Percentiles rank a stretch among this genome's conserved stretches.
phyloP scores from a whole-genome alignment of 2,797 vertebrate genomes.

The Carduelis carduelis region DNA sequence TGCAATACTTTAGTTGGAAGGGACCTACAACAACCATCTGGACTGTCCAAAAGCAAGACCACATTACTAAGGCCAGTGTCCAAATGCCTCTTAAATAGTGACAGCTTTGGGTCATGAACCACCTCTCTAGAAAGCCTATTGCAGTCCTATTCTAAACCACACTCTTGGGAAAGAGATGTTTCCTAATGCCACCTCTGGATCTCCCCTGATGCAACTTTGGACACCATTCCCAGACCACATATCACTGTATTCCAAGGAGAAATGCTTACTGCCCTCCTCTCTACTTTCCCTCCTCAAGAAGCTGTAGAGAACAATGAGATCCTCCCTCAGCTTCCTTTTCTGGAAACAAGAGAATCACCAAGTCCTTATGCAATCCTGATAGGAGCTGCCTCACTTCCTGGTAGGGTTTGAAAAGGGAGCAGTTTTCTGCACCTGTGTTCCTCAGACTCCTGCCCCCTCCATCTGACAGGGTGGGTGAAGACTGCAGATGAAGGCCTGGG shows the following conservation, averaged over 20 bases:
- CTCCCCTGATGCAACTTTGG: no score
- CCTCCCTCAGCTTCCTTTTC: not conserved
- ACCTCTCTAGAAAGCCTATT: not conserved
- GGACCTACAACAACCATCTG: not conserved
- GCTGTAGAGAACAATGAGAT: not conserved
- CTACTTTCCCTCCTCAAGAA: not conserved
- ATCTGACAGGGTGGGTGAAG: not conserved
- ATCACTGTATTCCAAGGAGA: not conserved
- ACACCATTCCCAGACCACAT: accelerated
- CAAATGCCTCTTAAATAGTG: not conserved
- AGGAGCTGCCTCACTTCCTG: not conserved
- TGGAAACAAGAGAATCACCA: not conserved
- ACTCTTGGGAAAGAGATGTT: not conserved
- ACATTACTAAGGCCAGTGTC: not conserved
- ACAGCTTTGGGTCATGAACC: not conserved
- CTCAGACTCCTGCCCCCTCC: not conserved
- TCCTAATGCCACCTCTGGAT: not conserved
- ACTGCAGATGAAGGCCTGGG: not conserved
- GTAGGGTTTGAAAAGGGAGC: not conserved
- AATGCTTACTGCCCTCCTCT: not conserved
- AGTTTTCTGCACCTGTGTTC: not conserved
- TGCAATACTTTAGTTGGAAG: not conserved
- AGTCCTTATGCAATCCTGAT: not conserved
- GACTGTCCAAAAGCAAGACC: not conserved
- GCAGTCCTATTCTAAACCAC: not conserved